phyloP scores from a whole-genome alignment of 2,797 vertebrate genomes.

The Pteropus rufus region DNA sequence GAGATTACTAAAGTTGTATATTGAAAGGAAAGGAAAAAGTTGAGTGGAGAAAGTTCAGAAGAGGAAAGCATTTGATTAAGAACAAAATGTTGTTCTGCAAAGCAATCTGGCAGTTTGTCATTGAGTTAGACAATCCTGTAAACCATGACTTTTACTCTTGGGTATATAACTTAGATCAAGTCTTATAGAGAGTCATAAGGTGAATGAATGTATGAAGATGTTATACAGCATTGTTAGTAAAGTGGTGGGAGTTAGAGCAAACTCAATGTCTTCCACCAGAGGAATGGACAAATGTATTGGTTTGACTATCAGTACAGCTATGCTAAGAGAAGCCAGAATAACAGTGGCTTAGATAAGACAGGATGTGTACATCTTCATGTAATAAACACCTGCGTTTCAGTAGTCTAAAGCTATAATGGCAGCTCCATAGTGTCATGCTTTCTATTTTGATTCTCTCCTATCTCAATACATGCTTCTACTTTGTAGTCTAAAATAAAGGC shows the following conservation, averaged over 20 bases:
- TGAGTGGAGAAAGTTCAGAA: not conserved
- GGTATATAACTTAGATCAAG: not conserved
- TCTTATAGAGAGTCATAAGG: not conserved
- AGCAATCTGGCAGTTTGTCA: not conserved
- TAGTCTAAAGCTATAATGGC: not conserved
- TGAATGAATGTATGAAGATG: not conserved
- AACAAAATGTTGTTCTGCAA: not conserved
- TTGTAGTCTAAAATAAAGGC: not conserved
- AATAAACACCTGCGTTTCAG: not conserved
- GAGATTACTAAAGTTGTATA: not conserved
- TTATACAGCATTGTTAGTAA: not conserved
- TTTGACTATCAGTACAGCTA: not conserved
- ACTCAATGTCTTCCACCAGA: not conserved
- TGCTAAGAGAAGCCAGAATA: not conserved
- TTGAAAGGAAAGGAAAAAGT: not conserved
- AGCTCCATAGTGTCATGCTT: not conserved
- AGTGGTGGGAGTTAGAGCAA: not conserved
- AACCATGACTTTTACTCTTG: not conserved
- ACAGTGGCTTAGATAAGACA: not conserved
- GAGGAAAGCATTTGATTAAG: not conserved
- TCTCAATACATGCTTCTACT: not conserved
- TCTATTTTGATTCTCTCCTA: not conserved
- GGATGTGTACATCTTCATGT: not conserved
- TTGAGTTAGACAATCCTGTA: not conserved
- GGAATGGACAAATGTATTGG: not conserved